Evolutionary conservation across 2,888 invertebrate genomes (phyloP), one percentile per base, ranked within the genome.

Genomic region (Bombylius major): DNA sequence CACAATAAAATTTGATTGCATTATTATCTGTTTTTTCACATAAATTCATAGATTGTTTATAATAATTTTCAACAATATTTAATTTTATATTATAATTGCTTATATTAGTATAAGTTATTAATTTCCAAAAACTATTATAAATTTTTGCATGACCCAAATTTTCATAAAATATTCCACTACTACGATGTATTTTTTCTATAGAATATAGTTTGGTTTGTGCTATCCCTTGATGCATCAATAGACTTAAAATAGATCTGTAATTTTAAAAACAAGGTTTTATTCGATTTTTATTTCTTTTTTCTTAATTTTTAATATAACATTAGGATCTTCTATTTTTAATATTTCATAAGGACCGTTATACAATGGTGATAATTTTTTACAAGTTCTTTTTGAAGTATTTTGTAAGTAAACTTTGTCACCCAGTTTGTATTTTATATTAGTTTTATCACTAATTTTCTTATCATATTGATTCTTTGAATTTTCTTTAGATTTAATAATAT

Each of bases 101-200:
- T 13, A 57, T 8, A 36, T 57, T 51, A 11, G 51, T 13, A 36
- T 55, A 55, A 12, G 55, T 55, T 12, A 57, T 23, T 6, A 57
- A 13, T 33, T 55, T 54, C 48, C 46, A 57, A 12, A 50, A 36
- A 12, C 49, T 55, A 49, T 51, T 55, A 47, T 58, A 49, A 42
- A 60, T 54, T 46, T 53, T 48, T 5, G 50, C 23, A 14, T 58
- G 52, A 39, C 52, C 36, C 12, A 60, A 34, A 36, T 54, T 56
- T 49, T 60, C 56, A 42, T 56, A 60, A 36, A 51, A 60, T 4
- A 60, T 58, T 54, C 60, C 58, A 12, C 58, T 56, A n/a, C 45
- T 53, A 46, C n/a, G n/a, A n/a, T n/a, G n/a, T n/a, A n/a, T n/a
- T n/a, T 60, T 51, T 6, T 13, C 13, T n/a, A 50, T n/a, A 9